Evolutionary conservation across 2,113 vertebrate species (phyloP).

Genomic region (Thinocorus orbignyianus): DNA sequence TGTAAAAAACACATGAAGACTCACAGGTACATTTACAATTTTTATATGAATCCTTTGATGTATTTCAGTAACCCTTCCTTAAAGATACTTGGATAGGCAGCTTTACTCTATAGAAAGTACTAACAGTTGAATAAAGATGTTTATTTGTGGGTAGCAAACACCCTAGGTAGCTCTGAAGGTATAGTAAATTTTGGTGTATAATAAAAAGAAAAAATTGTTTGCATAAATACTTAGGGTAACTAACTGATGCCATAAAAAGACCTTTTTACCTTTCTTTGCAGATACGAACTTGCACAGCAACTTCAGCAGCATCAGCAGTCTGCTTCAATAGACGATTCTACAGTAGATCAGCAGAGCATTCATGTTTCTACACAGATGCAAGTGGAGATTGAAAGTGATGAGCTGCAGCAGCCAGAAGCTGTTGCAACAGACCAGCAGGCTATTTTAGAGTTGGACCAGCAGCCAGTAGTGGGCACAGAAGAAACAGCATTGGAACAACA

Average conservation of each 20-base stretch:
- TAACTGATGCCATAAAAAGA: background rate
- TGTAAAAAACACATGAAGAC: conserved; percentile 99
- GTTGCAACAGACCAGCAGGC: conserved; percentile 78
- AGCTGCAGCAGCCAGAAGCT: conserved; percentile 75
- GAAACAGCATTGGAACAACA: conserved; percentile 80
- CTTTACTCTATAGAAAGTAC: background rate
- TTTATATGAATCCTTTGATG: background rate
- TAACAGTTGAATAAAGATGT: background rate
- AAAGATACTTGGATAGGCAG: background rate
- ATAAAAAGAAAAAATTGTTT: background rate
- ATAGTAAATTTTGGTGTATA: background rate
- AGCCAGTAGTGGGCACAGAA: conserved; percentile 82
- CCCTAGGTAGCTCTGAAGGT: background rate
- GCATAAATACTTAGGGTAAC: background rate
- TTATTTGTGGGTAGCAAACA: background rate
- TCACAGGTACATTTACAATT: conserved; percentile 79
- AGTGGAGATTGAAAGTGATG: conserved; percentile 84
- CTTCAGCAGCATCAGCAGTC: conserved; percentile 86
- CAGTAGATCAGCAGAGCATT: conserved; percentile 75
- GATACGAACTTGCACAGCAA: conserved; percentile 95
- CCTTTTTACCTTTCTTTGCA: conserved; percentile 43
- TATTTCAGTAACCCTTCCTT: background rate
- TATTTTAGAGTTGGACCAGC: conserved; percentile 86
- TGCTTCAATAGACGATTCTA: conserved; percentile 77
- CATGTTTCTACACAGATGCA: conserved; percentile 85